These are phyloP conservation scores for Onychomys torridus DNA, from an alignment of 2,797 vertebrate species.

Conservation along the genomic window DNA sequence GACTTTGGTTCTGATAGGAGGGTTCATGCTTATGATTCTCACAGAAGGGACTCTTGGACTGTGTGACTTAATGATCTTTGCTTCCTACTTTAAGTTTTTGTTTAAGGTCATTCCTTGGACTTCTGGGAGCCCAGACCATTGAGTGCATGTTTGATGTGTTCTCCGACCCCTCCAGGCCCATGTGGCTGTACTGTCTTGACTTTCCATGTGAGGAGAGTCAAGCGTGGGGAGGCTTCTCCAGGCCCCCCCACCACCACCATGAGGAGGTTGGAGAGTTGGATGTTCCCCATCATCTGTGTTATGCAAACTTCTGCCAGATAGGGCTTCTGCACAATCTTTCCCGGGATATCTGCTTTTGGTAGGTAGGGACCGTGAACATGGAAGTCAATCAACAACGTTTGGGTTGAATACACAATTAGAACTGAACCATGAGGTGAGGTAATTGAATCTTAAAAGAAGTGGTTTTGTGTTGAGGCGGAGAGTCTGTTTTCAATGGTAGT, in stretches of 20 bases:
- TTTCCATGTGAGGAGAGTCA: rapidly evolving
- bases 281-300: no score
- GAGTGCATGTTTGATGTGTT: no score
- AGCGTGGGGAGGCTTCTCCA: background rate
- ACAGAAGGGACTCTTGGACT: no score
- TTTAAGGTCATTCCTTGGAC: background rate
- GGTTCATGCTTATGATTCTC: background rate
- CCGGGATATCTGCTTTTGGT: background rate
- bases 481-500: background rate
- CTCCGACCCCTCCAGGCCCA: no score
- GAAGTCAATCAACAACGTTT: background rate
- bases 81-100: background rate
- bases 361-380: background rate
- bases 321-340: rapidly evolving
- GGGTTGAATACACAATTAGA: background rate
- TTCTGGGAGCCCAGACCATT: no score
- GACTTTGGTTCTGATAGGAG: background rate
- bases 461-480: background rate
- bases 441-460: background rate
- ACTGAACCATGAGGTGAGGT: background rate
- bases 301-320: background rate
- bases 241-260: background rate
- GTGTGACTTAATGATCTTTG: background rate
- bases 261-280: background rate
- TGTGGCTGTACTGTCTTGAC: rapidly evolving